Percentiles rank a stretch among this genome's conserved stretches.
Conservation (phyloP, 2,113 vertebrate genomes). For the Phylloscopus whistleri region DNA sequence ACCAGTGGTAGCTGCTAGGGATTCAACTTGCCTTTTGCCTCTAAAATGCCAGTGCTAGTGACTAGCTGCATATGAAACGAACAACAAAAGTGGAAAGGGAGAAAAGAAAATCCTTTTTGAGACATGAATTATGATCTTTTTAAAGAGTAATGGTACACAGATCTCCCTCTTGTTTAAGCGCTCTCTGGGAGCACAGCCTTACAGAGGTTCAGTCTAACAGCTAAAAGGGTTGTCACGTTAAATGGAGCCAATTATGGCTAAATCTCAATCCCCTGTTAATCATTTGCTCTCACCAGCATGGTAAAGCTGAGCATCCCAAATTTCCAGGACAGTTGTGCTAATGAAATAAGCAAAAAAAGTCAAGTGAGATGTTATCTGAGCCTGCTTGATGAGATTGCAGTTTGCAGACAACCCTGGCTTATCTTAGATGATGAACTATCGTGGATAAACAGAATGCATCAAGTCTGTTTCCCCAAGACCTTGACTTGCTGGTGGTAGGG, state of each 20-base stretch:
- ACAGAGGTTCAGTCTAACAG: slow-evolving; percentile 23
- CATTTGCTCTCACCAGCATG: slow-evolving; percentile 9
- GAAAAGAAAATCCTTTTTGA: background rate
- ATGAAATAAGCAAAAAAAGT: slow-evolving; percentile 65
- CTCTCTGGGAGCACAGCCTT: slow-evolving; percentile 11
- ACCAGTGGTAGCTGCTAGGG: background rate
- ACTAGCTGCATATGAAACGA: background rate
- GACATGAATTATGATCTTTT: background rate
- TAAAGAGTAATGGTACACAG: background rate
- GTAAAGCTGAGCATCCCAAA: slow-evolving; percentile 42
- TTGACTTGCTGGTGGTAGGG: slow-evolving; percentile 46
- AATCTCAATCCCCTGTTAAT: slow-evolving; percentile 34
- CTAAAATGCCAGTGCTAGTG: background rate
- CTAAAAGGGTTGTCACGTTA: slow-evolving; percentile 57
- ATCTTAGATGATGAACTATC: slow-evolving; percentile 70
- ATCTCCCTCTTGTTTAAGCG: background rate
- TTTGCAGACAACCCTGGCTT: slow-evolving; percentile 68
- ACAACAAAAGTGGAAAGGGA: background rate
- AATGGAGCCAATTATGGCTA: slow-evolving; percentile 58
- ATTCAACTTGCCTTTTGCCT: background rate
- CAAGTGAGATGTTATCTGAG: slow-evolving; percentile 68
- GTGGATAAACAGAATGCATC: slow-evolving; percentile 51
- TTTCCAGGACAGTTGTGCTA: slow-evolving; percentile 44
- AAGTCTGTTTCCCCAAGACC: slow-evolving; percentile 49
- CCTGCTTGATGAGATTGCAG: slow-evolving; percentile 64